Evolutionary conservation across 2,113 vertebrate genomes (phyloP).

Genomic region (Suricata suricatta): DNA sequence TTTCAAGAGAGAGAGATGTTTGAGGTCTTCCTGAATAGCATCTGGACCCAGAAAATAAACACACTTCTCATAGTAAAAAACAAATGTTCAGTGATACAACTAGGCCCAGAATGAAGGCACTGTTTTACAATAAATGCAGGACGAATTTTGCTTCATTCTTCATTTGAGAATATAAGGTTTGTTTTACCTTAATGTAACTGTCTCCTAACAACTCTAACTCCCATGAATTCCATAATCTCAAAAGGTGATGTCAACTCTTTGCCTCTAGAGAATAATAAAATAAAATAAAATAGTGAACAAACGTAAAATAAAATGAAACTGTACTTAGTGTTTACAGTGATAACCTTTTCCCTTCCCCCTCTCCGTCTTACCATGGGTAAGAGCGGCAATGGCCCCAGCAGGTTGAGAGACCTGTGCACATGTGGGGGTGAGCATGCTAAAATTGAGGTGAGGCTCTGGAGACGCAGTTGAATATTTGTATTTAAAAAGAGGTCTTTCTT

Average conservation of each 20-base stretch:
- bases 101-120: not conserved
- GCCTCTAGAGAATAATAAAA: not conserved
- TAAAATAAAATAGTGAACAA: not conserved
- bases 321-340: not conserved
- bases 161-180: not conserved
- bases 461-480: fast-evolving
- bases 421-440: fast-evolving
- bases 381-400: fast-evolving
- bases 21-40: not conserved
- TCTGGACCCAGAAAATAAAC: not conserved
- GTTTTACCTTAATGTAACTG: not conserved
- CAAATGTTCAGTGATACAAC: not conserved
- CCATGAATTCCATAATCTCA: not conserved
- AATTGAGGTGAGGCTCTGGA: not conserved
- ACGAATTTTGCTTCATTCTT: not conserved
- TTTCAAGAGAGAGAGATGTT: not conserved
- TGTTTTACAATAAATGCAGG: not conserved
- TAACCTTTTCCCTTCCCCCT: not conserved
- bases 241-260: not conserved
- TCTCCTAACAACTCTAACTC: not conserved
- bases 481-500: not conserved
- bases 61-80: not conserved
- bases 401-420: not conserved
- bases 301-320: not conserved
- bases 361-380: not conserved